Percentiles rank a stretch among this genome's conserved stretches.
phyloP scores from a whole-genome alignment of 2,888 invertebrate genomes.

The Parelbella ahira region DNA sequence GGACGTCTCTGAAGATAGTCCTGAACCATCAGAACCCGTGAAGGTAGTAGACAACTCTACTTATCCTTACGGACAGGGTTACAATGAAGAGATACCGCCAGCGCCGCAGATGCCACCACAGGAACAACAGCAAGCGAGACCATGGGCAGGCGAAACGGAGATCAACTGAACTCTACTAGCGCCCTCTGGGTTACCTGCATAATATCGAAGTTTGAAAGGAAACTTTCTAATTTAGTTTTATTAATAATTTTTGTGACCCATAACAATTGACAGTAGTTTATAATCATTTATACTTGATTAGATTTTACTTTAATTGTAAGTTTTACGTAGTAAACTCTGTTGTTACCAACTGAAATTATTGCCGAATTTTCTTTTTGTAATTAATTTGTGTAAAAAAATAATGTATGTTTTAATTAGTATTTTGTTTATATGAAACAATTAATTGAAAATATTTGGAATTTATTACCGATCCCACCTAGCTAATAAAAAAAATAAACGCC shows the following conservation, averaged over 20 bases:
- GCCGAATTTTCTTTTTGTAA: too few relatives aligned
- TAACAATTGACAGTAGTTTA: slow-evolving; percentile 3
- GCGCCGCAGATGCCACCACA: slow-evolving; percentile 27
- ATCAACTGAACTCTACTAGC: slow-evolving; percentile 52
- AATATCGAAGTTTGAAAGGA: too few relatives aligned
- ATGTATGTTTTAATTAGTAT: too few relatives aligned
- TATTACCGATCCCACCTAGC: too few relatives aligned
- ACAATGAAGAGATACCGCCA: slow-evolving; percentile 25
- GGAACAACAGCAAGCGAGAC: slow-evolving; percentile 38
- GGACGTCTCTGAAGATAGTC: slow-evolving; percentile 60
- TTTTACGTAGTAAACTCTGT: slow-evolving; percentile 12
- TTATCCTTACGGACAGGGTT: slow-evolving; percentile 44
- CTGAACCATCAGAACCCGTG: slow-evolving; percentile 57
- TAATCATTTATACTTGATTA: slow-evolving; percentile 1
- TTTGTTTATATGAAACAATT: too few relatives aligned
- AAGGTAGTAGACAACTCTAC: slow-evolving; percentile 44
- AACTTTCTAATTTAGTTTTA: too few relatives aligned
- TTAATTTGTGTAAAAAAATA: too few relatives aligned
- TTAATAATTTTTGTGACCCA: too few relatives aligned
- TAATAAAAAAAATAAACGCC: too few relatives aligned
- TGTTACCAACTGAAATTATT: slow-evolving; percentile 23
- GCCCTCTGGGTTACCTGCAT: too few relatives aligned
- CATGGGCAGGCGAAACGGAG: slow-evolving; percentile 68
- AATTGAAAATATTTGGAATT: too few relatives aligned
- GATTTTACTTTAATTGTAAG: too few relatives aligned